Conservation (phyloP, 2,113 vertebrate species). For the Agelaius phoeniceus region DNA sequence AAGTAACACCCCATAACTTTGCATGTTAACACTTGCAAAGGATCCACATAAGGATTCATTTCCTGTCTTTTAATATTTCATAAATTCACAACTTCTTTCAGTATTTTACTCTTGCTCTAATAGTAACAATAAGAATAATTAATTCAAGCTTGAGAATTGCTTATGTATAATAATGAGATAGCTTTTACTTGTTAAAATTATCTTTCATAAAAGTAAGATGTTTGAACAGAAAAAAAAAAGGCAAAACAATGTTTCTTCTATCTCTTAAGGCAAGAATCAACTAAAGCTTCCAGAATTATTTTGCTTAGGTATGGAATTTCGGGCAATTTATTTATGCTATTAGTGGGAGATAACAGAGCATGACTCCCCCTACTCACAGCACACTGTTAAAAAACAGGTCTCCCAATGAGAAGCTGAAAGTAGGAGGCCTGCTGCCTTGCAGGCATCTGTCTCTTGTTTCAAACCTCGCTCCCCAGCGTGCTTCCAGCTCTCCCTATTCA, state of each 20-base stretch:
- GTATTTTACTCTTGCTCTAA: background rate
- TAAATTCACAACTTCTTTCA: background rate
- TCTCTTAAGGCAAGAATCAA: background rate
- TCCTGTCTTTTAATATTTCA: background rate
- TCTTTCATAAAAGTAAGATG: background rate
- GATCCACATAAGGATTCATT: background rate
- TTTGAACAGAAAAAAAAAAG: background rate
- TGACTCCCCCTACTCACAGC: background rate
- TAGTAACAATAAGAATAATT: constrained; percentile 5
- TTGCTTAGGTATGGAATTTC: background rate
- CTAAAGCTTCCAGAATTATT: background rate
- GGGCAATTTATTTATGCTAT: background rate
- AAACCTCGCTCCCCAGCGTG: accelerated
- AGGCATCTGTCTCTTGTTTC: accelerated
- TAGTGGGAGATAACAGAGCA: background rate
- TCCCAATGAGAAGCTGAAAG: background rate
- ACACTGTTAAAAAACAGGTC: background rate
- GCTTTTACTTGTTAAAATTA: background rate
- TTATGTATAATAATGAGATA: background rate
- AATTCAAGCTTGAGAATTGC: background rate
- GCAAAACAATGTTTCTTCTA: background rate
- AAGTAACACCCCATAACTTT: background rate
- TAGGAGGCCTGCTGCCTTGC: background rate
- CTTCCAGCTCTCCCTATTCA: background rate
- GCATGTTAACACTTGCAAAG: background rate